These are phyloP conservation scores for Muschampia staudingeri DNA, from an alignment of 2,888 invertebrate species.

Conservation along the genomic window DNA sequence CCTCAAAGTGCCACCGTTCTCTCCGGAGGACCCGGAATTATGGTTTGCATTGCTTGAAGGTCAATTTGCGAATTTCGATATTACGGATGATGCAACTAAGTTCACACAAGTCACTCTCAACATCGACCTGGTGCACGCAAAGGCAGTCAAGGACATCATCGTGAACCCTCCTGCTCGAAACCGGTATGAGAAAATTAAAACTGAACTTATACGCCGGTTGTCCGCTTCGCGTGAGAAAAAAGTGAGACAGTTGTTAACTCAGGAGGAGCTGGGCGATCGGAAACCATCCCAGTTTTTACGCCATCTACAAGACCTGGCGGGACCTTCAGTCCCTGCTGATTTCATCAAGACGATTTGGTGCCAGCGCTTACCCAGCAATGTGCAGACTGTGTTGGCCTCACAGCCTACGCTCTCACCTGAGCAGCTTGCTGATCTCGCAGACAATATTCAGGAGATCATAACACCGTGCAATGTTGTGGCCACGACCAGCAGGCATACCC, in stretches of 20 bases:
- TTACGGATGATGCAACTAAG: background rate
- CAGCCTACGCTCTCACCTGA: background rate
- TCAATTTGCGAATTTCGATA: background rate
- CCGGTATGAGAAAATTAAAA: background rate
- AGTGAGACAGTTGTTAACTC: background rate
- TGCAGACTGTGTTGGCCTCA: background rate
- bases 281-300: background rate
- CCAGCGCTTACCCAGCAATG: background rate
- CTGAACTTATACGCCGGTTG: background rate
- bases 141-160: background rate
- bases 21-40: background rate
- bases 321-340: background rate
- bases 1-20: background rate
- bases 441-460: background rate
- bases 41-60: background rate
- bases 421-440: background rate
- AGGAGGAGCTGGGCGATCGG: background rate
- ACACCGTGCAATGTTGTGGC: background rate
- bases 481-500: background rate
- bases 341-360: background rate
- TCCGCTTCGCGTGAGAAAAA: background rate
- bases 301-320: background rate
- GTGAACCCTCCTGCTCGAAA: background rate
- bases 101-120: background rate
- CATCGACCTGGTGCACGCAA: background rate